Conservation (phyloP, 2,113 vertebrate genomes). For the Herpailurus yagouaroundi region DNA sequence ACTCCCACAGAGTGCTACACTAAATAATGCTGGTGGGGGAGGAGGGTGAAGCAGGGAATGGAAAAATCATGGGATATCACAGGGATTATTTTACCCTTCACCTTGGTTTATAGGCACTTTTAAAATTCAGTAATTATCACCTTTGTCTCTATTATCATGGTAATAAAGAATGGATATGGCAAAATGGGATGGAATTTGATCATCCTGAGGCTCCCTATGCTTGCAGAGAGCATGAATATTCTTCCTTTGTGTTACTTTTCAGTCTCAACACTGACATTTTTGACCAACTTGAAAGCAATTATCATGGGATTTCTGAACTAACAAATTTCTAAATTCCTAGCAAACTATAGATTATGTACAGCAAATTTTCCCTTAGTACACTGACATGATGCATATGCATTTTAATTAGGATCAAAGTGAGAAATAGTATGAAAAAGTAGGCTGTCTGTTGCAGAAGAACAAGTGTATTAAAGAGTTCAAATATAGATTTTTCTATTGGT, state of each 20-base stretch:
- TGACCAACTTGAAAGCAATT: neutral
- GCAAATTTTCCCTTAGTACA: neutral
- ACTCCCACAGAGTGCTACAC: neutral
- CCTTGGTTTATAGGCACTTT: neutral
- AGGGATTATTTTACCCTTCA: neutral
- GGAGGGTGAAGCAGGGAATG: neutral
- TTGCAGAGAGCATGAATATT: neutral
- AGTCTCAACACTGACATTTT: neutral
- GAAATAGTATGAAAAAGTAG: neutral
- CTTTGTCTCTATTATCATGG: neutral
- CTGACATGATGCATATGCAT: neutral
- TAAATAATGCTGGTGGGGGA: neutral
- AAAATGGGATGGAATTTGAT: neutral
- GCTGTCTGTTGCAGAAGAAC: neutral
- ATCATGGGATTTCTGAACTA: neutral
- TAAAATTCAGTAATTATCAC: neutral
- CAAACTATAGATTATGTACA: neutral
- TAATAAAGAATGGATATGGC: neutral
- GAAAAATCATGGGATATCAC: neutral
- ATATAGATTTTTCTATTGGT: neutral
- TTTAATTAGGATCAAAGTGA: neutral
- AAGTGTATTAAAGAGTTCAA: neutral
- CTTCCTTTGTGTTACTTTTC: neutral
- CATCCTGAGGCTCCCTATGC: neutral
- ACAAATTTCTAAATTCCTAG: neutral